phyloP scores from a whole-genome alignment of 2,797 vertebrate genomes.

The Buphagus erythrorhynchus region DNA sequence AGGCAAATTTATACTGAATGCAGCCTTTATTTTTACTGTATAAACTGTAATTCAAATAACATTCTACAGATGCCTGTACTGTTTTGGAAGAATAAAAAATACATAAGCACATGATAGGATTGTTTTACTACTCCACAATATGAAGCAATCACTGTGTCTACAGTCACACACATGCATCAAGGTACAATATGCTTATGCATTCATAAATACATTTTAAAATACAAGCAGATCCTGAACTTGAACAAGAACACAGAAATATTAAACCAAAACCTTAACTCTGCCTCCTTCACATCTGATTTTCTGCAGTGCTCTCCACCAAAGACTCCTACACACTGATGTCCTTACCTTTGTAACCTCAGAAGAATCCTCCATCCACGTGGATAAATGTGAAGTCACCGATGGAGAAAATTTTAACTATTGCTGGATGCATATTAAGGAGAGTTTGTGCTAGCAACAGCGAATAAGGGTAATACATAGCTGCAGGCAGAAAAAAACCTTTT shows the following conservation, averaged over 20 bases:
- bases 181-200: not conserved
- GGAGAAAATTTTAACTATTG: conserved; percentile 28
- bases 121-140: not conserved
- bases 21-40: not conserved
- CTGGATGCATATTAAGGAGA: not conserved
- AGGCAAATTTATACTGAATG: not conserved
- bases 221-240: not conserved
- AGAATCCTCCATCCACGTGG: not conserved
- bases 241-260: not conserved
- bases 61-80: not conserved
- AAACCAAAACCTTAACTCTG: not conserved
- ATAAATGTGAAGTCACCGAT: not conserved
- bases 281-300: not conserved
- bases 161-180: not conserved
- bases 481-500: not conserved
- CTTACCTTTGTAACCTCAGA: not conserved
- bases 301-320: not conserved
- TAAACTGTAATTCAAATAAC: not conserved
- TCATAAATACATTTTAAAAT: not conserved
- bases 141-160: not conserved
- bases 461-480: conserved; percentile 1
- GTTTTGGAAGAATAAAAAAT: not conserved
- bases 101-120: not conserved
- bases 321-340: not conserved
- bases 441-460: not conserved